phyloP scores from a whole-genome alignment of 2,113 vertebrate genomes.

The Pteropus alecto region DNA sequence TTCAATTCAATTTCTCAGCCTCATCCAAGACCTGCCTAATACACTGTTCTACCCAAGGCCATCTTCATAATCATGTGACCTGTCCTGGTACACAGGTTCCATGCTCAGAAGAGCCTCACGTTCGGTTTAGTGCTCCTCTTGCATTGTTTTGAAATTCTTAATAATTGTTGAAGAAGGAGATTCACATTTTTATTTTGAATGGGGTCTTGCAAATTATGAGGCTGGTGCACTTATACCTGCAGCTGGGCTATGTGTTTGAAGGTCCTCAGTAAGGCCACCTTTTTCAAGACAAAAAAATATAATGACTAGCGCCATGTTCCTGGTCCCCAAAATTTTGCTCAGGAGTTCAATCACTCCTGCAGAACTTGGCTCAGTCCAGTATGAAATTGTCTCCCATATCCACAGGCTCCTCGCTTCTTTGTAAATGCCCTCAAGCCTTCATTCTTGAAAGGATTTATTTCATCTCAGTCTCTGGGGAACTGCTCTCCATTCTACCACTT shows the following conservation, averaged over 20 bases:
- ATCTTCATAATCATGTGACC: not conserved
- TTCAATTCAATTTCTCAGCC: not conserved
- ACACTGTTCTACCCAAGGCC: not conserved
- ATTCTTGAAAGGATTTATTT: not conserved
- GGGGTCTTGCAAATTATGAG: not conserved
- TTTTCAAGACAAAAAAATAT: not conserved
- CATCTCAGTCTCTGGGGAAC: not conserved
- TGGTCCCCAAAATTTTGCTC: not conserved
- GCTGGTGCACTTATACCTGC: not conserved
- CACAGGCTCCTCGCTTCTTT: not conserved
- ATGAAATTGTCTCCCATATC: not conserved
- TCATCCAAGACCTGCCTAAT: not conserved
- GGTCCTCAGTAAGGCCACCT: not conserved
- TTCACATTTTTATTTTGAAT: not conserved
- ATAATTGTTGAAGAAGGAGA: not conserved
- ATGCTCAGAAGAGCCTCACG: not conserved
- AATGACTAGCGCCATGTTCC: not conserved
- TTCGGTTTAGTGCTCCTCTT: not conserved
- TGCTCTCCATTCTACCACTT: not conserved
- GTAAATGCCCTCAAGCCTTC: not conserved
- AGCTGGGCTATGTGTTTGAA: not conserved
- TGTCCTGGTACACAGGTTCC: accelerated
- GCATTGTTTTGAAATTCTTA: not conserved
- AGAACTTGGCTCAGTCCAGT: not conserved
- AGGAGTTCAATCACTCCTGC: not conserved